Base-by-base conservation (phyloP, 2,113 vertebrate species). In the Phalacrocorax brasilianus region DNA sequence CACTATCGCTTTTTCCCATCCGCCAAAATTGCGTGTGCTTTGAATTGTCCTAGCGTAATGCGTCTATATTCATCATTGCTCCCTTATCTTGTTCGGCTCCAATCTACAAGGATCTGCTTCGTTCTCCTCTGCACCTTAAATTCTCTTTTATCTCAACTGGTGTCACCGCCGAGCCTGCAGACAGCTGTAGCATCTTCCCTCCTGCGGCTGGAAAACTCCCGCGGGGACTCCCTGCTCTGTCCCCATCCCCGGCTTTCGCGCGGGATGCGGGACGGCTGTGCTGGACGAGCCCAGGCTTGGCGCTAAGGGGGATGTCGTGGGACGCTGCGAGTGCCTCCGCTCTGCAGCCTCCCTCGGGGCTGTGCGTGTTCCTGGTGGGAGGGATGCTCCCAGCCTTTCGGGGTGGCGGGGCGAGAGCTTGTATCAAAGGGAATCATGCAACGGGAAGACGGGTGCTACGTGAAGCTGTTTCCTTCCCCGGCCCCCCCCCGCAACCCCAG, bases 21-120 rank as follows among this genome's bases (percentile, higher is more conserved):
- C 45, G 5, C 95, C 93, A 65, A 93, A 94, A 92, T 42, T 72
- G 76, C 44, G 3, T 91, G 91, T 35, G 95, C 95, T 96, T 38
- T 33, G 96, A 95, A 91, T 96, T 59, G 96, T 80, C 67, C 90
- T n/a, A 5, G 70, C 4, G 50, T 96, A 87, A 95, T 78, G 94
- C 26, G 15, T 81, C 95, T 85, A 38, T 92, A 74, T 90, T 93
- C 65, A 83, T 91, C 94, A 93, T 13, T 15, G 80, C 89, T 79
- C n/a, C 84, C 76, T 95, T 93, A 84, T 93, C 76, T 92, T 92
- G 88, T 92, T 65, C 11, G 8, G 33, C 68, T 94, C 87, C 89
- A 61, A 78, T 93, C 85, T 90, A 76, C 52, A 81, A 88, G 63
- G 63, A 89, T 94, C 89, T 97, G 53, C 68, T 85, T 88, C 42